Conservation (phyloP, 2,888 invertebrate species). For the Dryobotodes eremita region DNA sequence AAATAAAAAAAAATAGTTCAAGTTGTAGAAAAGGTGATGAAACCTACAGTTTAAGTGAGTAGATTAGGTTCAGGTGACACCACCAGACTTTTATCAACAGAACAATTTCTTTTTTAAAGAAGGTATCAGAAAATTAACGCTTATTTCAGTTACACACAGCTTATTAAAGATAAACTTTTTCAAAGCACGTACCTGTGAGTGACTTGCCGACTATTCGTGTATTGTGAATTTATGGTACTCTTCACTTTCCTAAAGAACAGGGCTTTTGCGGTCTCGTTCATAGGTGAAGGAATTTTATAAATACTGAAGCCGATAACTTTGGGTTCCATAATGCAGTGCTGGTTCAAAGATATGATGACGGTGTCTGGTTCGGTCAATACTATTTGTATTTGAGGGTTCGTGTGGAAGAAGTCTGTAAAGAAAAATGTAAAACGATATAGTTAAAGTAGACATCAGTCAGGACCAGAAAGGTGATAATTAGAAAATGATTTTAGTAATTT, state of each 20-base stretch:
- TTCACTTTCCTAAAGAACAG: conserved; percentile 96
- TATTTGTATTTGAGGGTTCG: conserved; percentile 97
- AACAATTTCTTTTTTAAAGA: not conserved
- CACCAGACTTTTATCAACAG: not conserved
- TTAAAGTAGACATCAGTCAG: not conserved
- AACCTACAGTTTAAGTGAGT: not conserved
- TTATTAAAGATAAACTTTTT: not conserved
- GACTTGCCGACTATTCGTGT: conserved; percentile 97
- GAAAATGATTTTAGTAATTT: not conserved
- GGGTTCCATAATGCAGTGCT: conserved; percentile 97
- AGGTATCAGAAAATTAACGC: not conserved
- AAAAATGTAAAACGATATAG: not conserved
- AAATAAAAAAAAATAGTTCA: too few relatives aligned
- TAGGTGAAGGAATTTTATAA: conserved; percentile 93
- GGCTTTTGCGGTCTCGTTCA: conserved; percentile 94
- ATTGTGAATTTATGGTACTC: conserved; percentile 96
- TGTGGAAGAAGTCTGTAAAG: conserved; percentile 95
- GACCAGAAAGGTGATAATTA: not conserved
- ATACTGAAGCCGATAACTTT: conserved; percentile 98
- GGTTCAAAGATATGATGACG: conserved; percentile 96
- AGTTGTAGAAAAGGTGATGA: not conserved
- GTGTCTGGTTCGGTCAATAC: conserved; percentile 92
- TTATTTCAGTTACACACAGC: not conserved
- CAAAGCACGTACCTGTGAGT: conserved; percentile 83
- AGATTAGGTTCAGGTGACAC: not conserved